Percentiles rank a stretch among this genome's conserved stretches.
Conservation (phyloP, 2,888 invertebrate species). For the Protophormia terraenovae region DNA sequence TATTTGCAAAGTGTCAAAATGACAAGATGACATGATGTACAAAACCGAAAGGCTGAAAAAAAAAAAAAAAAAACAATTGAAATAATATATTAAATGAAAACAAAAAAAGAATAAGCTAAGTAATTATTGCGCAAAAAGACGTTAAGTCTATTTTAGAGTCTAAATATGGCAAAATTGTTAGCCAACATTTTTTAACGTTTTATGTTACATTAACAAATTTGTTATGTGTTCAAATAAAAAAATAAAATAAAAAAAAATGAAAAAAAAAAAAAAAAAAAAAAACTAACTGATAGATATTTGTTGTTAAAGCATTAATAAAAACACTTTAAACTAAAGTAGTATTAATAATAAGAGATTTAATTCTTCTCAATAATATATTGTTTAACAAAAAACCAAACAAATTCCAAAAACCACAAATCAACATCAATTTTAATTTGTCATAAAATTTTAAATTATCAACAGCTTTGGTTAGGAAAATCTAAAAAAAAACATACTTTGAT, state of each 20-base stretch:
- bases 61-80: constrained; percentile 2
- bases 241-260: too few relatives aligned
- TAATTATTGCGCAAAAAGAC: constrained; percentile 31
- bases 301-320: too few relatives aligned
- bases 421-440: constrained; percentile 66
- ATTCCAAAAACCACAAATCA: constrained; percentile 60
- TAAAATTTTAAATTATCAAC: constrained; percentile 49
- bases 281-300: not conserved
- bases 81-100: constrained; percentile 20
- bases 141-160: not conserved
- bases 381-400: constrained; percentile 8
- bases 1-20: constrained; percentile 54
- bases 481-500: constrained; percentile 21
- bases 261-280: too few relatives aligned
- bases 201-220: constrained; percentile 27
- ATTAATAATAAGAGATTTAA: constrained; percentile 43
- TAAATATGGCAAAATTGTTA: constrained; percentile 28
- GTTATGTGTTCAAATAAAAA: too few relatives aligned
- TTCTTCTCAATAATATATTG: not conserved
- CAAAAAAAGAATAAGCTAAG: not conserved
- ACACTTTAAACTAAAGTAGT: not conserved
- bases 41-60: not conserved
- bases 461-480: constrained; percentile 3
- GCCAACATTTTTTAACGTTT: constrained; percentile 24
- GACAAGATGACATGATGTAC: constrained; percentile 63